These are phyloP conservation scores for Machimus atricapillus DNA, from an alignment of 2,888 invertebrate genomes.

Conservation along the genomic window DNA sequence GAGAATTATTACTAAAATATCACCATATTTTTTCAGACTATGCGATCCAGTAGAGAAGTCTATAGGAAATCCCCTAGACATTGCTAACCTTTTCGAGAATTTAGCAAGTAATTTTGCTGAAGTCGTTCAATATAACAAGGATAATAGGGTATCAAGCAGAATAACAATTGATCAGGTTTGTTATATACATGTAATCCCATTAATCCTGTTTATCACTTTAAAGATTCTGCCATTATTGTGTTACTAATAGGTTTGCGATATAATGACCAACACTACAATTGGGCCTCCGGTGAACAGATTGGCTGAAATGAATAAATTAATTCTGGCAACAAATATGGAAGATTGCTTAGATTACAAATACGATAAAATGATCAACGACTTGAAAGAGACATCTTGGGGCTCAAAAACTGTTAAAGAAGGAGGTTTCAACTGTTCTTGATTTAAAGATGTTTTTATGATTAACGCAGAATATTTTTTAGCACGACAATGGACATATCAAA, in stretches of 20 bases:
- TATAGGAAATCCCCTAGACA: slow-evolving; percentile 68
- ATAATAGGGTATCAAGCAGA: slow-evolving; percentile 79
- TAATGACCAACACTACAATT: slow-evolving; percentile 71
- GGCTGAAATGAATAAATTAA: slow-evolving; percentile 74
- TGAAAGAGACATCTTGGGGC: slow-evolving; percentile 74
- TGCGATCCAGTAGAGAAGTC: slow-evolving; percentile 76
- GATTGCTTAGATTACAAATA: slow-evolving; percentile 87
- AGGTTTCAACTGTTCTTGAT: background rate
- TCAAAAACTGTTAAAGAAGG: slow-evolving; percentile 69
- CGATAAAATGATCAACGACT: slow-evolving; percentile 72
- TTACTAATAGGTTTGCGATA: slow-evolving; percentile 70
- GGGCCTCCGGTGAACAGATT: slow-evolving; percentile 73
- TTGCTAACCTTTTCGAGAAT: slow-evolving; percentile 81
- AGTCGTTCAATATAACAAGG: slow-evolving; percentile 93
- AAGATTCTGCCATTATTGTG: too few relatives aligned
- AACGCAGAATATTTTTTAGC: slow-evolving; percentile 58
- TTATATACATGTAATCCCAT: background rate
- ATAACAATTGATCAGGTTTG: slow-evolving; percentile 78
- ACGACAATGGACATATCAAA: slow-evolving; percentile 93
- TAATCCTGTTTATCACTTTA: too few relatives aligned
- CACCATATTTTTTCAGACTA: slow-evolving; percentile 65
- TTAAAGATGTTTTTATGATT: background rate
- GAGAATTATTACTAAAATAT: too few relatives aligned
- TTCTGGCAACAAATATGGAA: slow-evolving; percentile 71
- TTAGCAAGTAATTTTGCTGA: slow-evolving; percentile 87